phyloP scores from a whole-genome alignment of 2,113 vertebrate species.

The Mus spicilegus region DNA sequence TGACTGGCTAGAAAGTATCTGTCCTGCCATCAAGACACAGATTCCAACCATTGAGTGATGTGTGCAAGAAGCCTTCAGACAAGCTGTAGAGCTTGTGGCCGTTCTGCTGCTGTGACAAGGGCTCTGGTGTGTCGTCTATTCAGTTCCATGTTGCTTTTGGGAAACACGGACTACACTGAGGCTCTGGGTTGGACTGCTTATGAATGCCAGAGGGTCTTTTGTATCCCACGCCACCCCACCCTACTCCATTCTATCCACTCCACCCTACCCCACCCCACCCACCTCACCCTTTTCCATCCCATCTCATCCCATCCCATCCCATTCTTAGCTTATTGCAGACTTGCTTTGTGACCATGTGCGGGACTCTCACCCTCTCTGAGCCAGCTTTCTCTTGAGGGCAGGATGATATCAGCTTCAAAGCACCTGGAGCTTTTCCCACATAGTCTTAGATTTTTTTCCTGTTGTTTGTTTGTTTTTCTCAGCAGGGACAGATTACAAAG shows the following conservation, averaged over 20 bases:
- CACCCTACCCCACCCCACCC: too few species aligned
- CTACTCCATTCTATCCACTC: too few species aligned
- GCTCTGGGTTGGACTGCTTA: background rate
- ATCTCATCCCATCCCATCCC: too few species aligned
- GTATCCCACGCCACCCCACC: too few species aligned
- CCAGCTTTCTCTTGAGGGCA: background rate
- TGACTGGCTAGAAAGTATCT: background rate
- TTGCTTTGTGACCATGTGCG: background rate
- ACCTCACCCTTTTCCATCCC: too few species aligned
- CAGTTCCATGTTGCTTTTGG: background rate
- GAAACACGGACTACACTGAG: background rate
- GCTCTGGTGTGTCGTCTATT: background rate
- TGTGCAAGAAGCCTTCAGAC: background rate
- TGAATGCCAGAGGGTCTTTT: background rate
- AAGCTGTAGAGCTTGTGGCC: background rate
- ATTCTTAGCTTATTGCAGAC: background rate
- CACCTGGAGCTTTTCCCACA: background rate
- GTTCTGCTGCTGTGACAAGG: background rate
- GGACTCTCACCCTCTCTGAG: background rate
- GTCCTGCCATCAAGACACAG: background rate
- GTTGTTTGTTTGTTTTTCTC: background rate
- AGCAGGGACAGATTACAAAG: background rate
- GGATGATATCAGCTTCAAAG: background rate
- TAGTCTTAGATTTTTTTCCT: background rate
- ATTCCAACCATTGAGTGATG: background rate